These are phyloP conservation scores for Amblyraja radiata DNA, from an alignment of 2,797 vertebrate genomes.

Conservation along the genomic window DNA sequence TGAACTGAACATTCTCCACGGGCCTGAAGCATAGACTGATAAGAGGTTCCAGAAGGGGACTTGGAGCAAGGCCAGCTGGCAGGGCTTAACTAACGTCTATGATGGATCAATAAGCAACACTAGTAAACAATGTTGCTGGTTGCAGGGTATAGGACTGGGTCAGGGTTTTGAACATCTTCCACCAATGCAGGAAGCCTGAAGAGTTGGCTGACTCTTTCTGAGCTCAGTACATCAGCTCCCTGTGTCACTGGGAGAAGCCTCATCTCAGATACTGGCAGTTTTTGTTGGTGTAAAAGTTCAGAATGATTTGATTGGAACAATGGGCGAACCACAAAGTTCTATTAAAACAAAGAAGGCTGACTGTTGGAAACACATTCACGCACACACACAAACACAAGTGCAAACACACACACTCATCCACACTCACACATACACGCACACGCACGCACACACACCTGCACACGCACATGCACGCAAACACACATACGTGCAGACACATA, in stretches of 20 bases:
- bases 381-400: neutral
- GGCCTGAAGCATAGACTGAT: conserved; percentile 21
- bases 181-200: neutral
- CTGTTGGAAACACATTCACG: neutral
- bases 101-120: neutral
- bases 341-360: neutral
- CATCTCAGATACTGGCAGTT: neutral
- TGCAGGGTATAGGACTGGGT: too few species aligned
- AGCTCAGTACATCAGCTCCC: neutral
- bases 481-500: neutral
- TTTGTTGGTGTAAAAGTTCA: neutral
- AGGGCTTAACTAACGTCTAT: neutral
- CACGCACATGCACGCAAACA: neutral
- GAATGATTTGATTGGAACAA: neutral
- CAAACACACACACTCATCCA: neutral
- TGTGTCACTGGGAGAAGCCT: neutral
- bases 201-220: too few species aligned
- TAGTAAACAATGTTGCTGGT: neutral
- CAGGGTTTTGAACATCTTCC: neutral
- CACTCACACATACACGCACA: neutral
- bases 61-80: conserved; percentile 16
- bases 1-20: conserved; percentile 12
- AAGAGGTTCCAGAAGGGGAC: conserved; percentile 29
- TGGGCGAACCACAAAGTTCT: neutral
- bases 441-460: neutral